phyloP scores from a whole-genome alignment of 2,888 invertebrate species.

The Altica lythri region DNA sequence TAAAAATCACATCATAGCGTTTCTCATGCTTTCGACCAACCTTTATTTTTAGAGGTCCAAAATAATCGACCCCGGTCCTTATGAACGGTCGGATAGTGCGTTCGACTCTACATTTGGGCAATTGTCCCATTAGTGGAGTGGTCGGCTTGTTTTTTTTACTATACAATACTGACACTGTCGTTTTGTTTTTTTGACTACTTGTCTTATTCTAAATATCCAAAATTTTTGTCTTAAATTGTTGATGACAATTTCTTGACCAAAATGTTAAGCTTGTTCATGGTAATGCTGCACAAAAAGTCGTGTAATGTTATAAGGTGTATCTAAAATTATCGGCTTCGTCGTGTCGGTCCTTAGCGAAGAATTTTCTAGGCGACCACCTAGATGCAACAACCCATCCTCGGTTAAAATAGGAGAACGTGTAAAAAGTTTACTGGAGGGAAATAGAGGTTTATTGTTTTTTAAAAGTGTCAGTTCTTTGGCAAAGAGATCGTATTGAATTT shows the following conservation, averaged over 20 bases:
- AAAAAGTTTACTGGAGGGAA: not conserved
- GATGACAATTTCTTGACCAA: slow-evolving; percentile 13
- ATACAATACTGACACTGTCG: slow-evolving; percentile 18
- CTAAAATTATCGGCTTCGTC: not conserved
- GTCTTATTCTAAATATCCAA: slow-evolving; percentile 16
- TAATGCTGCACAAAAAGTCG: slow-evolving; percentile 20
- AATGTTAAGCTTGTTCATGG: slow-evolving; percentile 24
- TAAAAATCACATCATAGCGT: too few relatives aligned
- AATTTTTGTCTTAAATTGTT: slow-evolving; percentile 14
- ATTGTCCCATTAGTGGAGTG: too few relatives aligned
- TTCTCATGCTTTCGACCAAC: too few relatives aligned
- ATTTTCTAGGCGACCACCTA: not conserved
- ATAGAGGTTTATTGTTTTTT: not conserved
- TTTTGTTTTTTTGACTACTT: slow-evolving; percentile 10
- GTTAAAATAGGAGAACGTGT: not conserved
- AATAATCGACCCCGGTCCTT: too few relatives aligned
- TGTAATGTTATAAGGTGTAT: slow-evolving; percentile 8
- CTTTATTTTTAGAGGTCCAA: too few relatives aligned
- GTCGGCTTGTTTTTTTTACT: slow-evolving; percentile 7
- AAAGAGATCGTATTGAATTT: too few relatives aligned
- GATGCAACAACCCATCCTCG: not conserved
- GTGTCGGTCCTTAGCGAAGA: not conserved
- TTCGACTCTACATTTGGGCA: too few relatives aligned
- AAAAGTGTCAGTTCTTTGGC: too few relatives aligned
- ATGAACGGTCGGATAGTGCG: too few relatives aligned